phyloP scores from a whole-genome alignment of 2,888 invertebrate genomes.

The Oithona nana region DNA sequence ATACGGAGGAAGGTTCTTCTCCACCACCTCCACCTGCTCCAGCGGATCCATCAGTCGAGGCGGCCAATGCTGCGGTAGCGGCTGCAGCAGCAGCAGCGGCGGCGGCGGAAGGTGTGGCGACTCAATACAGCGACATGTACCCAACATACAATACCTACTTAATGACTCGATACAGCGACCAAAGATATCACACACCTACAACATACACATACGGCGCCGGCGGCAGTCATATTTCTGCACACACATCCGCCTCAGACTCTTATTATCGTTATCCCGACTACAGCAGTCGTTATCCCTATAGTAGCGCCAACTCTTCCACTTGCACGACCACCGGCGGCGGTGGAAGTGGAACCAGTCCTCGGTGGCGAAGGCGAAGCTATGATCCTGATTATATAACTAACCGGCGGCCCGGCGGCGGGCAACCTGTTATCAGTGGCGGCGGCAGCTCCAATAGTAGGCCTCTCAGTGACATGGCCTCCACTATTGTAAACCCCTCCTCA shows the following conservation, averaged over 20 bases:
- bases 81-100: background rate
- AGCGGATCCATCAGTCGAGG: background rate
- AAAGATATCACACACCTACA: background rate
- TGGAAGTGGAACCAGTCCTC: background rate
- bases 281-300: background rate
- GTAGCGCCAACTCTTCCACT: background rate
- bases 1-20: background rate
- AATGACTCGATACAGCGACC: background rate
- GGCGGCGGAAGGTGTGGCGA: background rate
- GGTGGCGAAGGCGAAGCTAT: slow-evolving; percentile 14
- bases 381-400: slow-evolving; percentile 3
- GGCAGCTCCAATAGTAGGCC: slow-evolving; percentile 1
- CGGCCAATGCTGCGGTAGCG: background rate
- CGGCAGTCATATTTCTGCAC: background rate
- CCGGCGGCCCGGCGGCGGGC: background rate
- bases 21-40: background rate
- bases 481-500: background rate
- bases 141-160: background rate
- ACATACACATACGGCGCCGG: background rate
- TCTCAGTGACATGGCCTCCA: background rate
- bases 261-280: background rate
- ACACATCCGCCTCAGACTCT: background rate
- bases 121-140: background rate
- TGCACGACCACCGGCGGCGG: background rate
- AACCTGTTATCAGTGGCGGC: background rate